Evolutionary conservation across 2,113 vertebrate genomes (phyloP).

Genomic region (Tricholaema leucomelas): DNA sequence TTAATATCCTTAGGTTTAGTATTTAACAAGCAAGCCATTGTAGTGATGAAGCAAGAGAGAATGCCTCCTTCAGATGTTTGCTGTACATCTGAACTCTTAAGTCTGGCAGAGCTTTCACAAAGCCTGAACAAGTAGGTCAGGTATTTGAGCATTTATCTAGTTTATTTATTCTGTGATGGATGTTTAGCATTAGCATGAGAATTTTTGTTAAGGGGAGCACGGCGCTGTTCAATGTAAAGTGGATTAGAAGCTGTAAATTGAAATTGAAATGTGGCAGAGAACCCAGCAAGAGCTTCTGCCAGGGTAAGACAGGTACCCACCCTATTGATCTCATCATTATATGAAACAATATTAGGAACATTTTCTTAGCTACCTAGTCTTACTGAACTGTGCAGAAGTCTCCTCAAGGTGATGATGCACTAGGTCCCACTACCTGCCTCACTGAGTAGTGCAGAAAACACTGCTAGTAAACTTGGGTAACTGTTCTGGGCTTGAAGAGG

Average conservation of each 20-base stretch:
- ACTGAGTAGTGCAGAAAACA: not conserved
- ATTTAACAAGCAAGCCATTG: not conserved
- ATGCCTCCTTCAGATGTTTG: not conserved
- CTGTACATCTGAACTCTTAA: not conserved
- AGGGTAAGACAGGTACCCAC: not conserved
- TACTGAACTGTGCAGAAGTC: not conserved
- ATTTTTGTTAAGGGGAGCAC: not conserved
- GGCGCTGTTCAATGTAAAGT: conserved; percentile 23
- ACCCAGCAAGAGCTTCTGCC: not conserved
- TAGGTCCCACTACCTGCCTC: not conserved
- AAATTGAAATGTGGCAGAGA: not conserved
- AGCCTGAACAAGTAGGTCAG: not conserved
- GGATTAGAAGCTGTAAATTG: conserved; percentile 7
- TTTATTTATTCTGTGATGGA: not conserved
- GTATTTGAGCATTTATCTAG: not conserved
- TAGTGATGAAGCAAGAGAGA: not conserved
- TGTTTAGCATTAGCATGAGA: not conserved
- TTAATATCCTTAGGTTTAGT: conserved; percentile 1
- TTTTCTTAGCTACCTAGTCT: not conserved
- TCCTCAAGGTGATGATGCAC: not conserved
- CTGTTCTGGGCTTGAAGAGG: not conserved
- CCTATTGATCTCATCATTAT: conserved; percentile 21
- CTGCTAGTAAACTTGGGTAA: not conserved
- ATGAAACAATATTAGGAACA: not conserved
- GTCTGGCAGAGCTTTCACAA: conserved; percentile 6